Conservation (phyloP, 1,140 invertebrate species). For the Lysiphlebus fabarum region DNA sequence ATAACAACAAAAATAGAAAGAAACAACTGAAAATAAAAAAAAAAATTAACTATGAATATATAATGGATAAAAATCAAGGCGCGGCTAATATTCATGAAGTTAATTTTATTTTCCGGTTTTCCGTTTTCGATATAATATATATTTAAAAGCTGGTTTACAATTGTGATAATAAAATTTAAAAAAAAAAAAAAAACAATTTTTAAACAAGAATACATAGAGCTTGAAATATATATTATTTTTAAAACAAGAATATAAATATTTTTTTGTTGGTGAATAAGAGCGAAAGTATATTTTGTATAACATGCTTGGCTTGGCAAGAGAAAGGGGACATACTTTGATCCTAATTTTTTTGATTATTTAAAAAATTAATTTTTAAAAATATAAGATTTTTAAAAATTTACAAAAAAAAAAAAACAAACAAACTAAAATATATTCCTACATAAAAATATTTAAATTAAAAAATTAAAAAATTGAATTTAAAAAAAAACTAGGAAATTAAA, state of each 20-base stretch:
- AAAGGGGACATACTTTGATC: constrained; percentile 56
- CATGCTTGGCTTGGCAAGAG: constrained; percentile 56
- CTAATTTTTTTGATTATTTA: constrained; percentile 46
- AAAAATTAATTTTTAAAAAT: too few species aligned
- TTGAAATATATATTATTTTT: neutral
- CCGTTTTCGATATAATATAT: constrained; percentile 6
- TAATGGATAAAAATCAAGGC: neutral
- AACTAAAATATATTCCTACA: too few species aligned
- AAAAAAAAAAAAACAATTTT: neutral
- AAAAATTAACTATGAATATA: neutral
- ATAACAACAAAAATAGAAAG: neutral
- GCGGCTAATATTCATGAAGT: constrained; percentile 12
- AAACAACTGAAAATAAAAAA: constrained; percentile 4
- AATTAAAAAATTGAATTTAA: too few species aligned
- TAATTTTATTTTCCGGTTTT: constrained; percentile 25
- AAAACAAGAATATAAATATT: neutral
- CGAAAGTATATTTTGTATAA: constrained; percentile 55
- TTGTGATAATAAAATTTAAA: neutral
- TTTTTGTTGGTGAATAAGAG: constrained; percentile 38
- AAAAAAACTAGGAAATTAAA: too few species aligned
- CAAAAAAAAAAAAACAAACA: too few species aligned
- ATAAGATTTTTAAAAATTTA: too few species aligned
- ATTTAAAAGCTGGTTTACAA: constrained; percentile 5
- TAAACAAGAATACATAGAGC: neutral
- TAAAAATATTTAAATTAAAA: too few species aligned